These are phyloP conservation scores for Melikaiella ostensackeni DNA, from an alignment of 2,888 invertebrate genomes.

Conservation along the genomic window DNA sequence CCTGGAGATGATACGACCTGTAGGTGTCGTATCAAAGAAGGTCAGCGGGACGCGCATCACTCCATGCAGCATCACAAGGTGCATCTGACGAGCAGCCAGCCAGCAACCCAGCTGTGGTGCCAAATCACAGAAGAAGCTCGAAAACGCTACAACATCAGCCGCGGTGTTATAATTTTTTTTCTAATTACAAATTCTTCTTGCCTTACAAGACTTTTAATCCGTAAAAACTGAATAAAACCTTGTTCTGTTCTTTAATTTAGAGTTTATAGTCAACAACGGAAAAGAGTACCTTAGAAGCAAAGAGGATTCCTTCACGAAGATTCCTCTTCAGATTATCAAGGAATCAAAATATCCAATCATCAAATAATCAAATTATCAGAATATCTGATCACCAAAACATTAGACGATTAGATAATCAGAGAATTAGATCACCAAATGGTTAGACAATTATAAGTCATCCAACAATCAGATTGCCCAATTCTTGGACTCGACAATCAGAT, in stretches of 20 bases:
- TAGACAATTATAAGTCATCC: background rate
- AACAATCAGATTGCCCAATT: constrained; percentile 21
- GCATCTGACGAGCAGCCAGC: constrained; percentile 81
- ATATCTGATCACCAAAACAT: background rate
- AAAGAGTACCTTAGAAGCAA: constrained; percentile 1
- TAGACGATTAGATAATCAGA: background rate
- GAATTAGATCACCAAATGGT: constrained; percentile 12
- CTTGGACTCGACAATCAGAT: background rate
- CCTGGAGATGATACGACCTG: constrained; percentile 80
- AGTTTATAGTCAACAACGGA: constrained; percentile 40
- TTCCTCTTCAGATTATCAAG: background rate
- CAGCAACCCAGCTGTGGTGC: constrained; percentile 84
- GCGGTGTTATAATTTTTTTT: constrained; percentile 62
- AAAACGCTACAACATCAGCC: constrained; percentile 82
- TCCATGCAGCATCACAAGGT: constrained; percentile 75
- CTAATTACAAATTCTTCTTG: constrained; percentile 15
- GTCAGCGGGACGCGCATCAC: constrained; percentile 78
- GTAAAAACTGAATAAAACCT: constrained; percentile 13
- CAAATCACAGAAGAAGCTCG: constrained; percentile 84
- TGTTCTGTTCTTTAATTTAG: constrained; percentile 32
- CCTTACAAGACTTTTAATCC: constrained; percentile 4
- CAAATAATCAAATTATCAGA: background rate
- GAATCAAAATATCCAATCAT: background rate
- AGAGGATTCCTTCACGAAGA: background rate
- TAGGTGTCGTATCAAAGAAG: constrained; percentile 79